These are phyloP conservation scores for Penelope pileata DNA, from an alignment of 2,113 vertebrate genomes.

Conservation along the genomic window DNA sequence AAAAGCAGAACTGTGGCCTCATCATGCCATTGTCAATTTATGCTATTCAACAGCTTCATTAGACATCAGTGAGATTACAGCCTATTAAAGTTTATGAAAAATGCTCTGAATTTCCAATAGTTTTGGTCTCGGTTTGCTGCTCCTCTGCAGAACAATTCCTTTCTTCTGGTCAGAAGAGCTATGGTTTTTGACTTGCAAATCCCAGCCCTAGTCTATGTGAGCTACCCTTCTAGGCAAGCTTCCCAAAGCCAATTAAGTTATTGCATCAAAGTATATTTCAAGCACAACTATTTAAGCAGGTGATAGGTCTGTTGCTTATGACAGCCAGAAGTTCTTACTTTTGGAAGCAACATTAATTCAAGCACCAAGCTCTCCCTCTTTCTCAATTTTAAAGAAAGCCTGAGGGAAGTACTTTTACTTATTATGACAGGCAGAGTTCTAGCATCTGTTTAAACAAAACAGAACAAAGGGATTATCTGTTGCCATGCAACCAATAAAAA, in stretches of 20 bases:
- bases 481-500: constrained; percentile 68
- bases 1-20: background rate
- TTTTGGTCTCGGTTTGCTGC: background rate
- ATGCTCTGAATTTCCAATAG: background rate
- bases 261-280: background rate
- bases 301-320: background rate
- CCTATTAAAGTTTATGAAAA: constrained; percentile 14
- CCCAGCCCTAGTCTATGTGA: fast-evolving
- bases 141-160: background rate
- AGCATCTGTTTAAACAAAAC: constrained; percentile 63
- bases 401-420: constrained; percentile 44
- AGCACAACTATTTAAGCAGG: background rate
- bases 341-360: background rate
- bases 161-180: background rate
- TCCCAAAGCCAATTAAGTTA: background rate
- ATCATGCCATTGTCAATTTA: background rate
- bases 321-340: background rate
- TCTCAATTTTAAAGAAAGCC: constrained; percentile 16
- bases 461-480: constrained; percentile 63
- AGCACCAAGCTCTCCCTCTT: background rate
- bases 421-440: constrained; percentile 33
- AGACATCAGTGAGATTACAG: background rate
- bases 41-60: background rate
- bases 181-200: background rate
- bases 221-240: background rate